phyloP scores from a whole-genome alignment of 92 coral and sea anemone genomes.

The Porites cylindrica region DNA sequence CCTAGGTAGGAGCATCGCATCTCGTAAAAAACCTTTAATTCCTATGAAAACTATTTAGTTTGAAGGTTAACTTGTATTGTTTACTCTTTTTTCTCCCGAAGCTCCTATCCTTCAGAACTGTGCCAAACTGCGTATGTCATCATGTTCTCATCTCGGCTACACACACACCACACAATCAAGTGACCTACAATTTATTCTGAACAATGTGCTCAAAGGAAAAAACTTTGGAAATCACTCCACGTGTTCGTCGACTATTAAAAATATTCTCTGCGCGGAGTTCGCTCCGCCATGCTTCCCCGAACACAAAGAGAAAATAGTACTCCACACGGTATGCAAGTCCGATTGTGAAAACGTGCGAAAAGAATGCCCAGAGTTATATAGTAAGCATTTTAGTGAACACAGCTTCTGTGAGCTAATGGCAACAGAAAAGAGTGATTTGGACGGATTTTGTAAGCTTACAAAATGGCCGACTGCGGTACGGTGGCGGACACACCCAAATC shows the following conservation, averaged over 20 bases:
- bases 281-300: conserved; percentile 78
- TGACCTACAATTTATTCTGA: conserved; percentile 22
- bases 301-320: conserved; percentile 51
- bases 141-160: conserved; percentile 71
- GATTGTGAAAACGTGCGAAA: conserved; percentile 62
- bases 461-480: conserved; percentile 75
- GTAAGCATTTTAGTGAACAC: conserved; percentile 20
- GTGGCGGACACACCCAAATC: conserved; percentile 47
- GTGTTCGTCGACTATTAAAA: conserved; percentile 58
- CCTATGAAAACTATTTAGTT: too few relatives aligned
- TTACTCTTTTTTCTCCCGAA: conserved; percentile 6
- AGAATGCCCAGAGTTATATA: conserved; percentile 54
- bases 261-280: conserved; percentile 69
- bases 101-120: conserved; percentile 67
- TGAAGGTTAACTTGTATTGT: neutral
- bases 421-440: conserved; percentile 37
- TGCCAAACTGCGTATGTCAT: conserved; percentile 52
- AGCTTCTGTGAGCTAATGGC: conserved; percentile 68
- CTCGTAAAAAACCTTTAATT: too few relatives aligned
- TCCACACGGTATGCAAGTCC: conserved; percentile 69
- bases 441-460: conserved; percentile 65
- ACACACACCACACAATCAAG: conserved; percentile 46
- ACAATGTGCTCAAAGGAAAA: conserved; percentile 28
- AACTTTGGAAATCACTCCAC: conserved; percentile 45
- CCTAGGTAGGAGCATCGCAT: too few relatives aligned